Evolutionary conservation across 1,140 invertebrate genomes (phyloP), one percentile per base, ranked within the genome.

Genomic region (Drosophila kanapiae): DNA sequence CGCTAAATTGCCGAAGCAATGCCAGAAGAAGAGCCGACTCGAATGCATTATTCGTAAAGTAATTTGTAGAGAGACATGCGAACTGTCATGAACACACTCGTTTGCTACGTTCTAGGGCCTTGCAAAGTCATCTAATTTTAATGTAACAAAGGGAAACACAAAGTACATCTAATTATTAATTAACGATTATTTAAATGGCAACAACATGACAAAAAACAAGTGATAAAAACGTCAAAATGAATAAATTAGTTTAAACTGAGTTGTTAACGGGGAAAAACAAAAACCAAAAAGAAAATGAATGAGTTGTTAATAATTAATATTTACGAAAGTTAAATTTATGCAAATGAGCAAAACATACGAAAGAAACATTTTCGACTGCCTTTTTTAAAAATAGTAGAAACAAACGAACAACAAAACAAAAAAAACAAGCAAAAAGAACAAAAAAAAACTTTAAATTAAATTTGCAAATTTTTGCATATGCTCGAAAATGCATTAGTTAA

Each of bases 61-160:
- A 70, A 81, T 67, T 72, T 48, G 69, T 72, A 64, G 42, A 58
- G 59, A 58, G 51, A 51, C 48, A 54, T 59, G 40, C 61, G 49
- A 58, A 48, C 29, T 43, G 62, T 47, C 48, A 49, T 45, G 42
- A 13, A 77, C 74, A 77, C 77, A 69, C 62, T 75, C 64, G 76
- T 80, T 84, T 76, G 65, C 67, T 72, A 78, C 57, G 53, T 80
- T 84, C 51, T 78, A 70, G 68, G 56, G 75, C 75, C 80, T 83
- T 82, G 69, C 68, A 69, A 79, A 82, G 75, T 87, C 83, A 87
- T 78, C 70, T 79, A 82, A 82, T 68, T 78, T 84, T 68, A 86
- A 78, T 82, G 78, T 71, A 88, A 87, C 83, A 82, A 88, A 85
- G 80, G 78, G 83, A 87, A 91, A 91, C 87, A 91, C 83, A 85